phyloP scores from a whole-genome alignment of 1,140 invertebrate species.

The Medauroidea extradentata region DNA sequence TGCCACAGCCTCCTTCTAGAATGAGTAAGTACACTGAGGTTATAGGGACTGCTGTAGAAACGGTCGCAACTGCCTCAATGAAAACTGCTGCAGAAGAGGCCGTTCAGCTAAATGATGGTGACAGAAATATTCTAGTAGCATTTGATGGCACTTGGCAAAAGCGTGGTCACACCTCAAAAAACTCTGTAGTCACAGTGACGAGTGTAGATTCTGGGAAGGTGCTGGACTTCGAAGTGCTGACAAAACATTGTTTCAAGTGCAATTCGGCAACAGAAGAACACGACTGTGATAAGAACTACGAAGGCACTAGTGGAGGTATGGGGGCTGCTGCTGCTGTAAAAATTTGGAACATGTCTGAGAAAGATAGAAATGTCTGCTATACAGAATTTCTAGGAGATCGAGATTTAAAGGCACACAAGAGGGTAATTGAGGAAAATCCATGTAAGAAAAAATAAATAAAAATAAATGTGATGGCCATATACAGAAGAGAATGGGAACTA shows the following conservation, averaged over 20 bases:
- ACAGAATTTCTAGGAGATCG: constrained; percentile 3
- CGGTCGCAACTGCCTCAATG: constrained; percentile 12
- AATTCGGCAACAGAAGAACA: background rate
- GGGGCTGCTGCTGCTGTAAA: constrained; percentile 7
- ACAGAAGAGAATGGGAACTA: constrained; percentile 18
- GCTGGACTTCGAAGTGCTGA: constrained; percentile 8
- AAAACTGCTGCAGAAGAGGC: constrained; percentile 10
- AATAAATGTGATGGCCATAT: constrained; percentile 22
- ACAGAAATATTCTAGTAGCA: constrained; percentile 5
- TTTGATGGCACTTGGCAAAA: constrained; percentile 19
- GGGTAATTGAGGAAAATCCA: background rate
- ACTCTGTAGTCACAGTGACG: constrained; percentile 12
- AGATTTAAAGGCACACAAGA: constrained; percentile 2
- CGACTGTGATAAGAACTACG: constrained; percentile 9
- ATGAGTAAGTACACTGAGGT: constrained; percentile 4
- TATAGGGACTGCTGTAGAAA: constrained; percentile 9
- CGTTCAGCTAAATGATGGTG: constrained; percentile 7
- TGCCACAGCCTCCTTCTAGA: background rate
- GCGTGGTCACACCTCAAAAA: constrained; percentile 9
- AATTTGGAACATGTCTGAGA: background rate
- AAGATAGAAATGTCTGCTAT: background rate
- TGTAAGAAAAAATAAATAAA: constrained; percentile 1
- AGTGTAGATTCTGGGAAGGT: constrained; percentile 13
- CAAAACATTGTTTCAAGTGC: constrained; percentile 13
- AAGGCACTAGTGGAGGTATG: constrained; percentile 18